Conservation (phyloP, 2,888 invertebrate genomes). For the Dastarcus helophoroides region DNA sequence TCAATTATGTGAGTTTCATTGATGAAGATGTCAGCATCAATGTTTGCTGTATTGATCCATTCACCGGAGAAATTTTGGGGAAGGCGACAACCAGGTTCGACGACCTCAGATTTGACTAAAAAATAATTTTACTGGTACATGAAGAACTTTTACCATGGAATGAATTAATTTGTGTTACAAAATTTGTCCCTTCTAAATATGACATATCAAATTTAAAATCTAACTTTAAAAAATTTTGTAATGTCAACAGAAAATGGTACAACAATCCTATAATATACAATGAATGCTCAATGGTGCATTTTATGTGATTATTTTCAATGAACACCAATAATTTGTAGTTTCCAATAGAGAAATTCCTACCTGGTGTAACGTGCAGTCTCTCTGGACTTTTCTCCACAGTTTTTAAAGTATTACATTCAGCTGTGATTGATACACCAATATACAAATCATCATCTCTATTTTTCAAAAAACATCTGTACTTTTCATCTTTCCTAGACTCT, state of each 20-base stretch:
- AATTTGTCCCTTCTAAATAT: no score
- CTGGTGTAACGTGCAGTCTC: conserved; percentile 74
- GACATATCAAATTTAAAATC: no score
- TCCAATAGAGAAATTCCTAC: conserved; percentile 46
- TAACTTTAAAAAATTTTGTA: no score
- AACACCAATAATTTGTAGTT: not conserved
- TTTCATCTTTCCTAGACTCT: conserved; percentile 89
- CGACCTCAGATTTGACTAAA: conserved; percentile 71
- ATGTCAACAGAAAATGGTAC: no score
- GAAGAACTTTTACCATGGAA: no score
- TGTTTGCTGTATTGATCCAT: conserved; percentile 96
- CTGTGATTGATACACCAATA: conserved; percentile 85
- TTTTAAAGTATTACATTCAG: conserved; percentile 85
- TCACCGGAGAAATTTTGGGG: conserved; percentile 90
- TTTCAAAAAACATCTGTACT: conserved; percentile 86
- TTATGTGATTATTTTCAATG: no score
- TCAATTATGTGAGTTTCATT: conserved; percentile 96
- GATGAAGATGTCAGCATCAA: conserved; percentile 86
- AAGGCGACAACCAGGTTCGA: conserved; percentile 81
- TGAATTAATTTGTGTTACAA: no score
- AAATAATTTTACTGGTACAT: no score
- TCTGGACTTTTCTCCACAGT: conserved; percentile 91
- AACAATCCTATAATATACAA: no score
- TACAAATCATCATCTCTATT: conserved; percentile 90
- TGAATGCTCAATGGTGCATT: no score